Conservation (phyloP, 2,113 vertebrate genomes). For the Silurus glanis region DNA sequence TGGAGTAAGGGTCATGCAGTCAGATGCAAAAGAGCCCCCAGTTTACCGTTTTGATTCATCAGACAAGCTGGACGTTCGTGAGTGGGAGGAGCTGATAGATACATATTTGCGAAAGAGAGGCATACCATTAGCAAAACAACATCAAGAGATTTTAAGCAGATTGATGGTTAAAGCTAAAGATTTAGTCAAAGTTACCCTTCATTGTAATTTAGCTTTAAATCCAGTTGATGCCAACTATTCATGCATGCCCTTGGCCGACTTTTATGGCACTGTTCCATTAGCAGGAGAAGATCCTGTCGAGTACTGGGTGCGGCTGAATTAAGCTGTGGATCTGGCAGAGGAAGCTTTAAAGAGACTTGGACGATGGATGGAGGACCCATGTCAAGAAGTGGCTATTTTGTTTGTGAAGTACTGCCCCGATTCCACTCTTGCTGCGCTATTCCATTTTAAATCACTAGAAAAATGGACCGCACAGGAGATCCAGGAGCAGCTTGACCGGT, state of each 20-base stretch:
- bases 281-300: conserved; percentile 42
- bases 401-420: conserved; percentile 58
- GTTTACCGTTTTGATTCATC: not conserved
- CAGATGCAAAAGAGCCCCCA: conserved; percentile 6
- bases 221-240: not conserved
- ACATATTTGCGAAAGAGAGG: conserved; percentile 39
- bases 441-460: conserved; percentile 51
- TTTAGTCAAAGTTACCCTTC: conserved; percentile 20
- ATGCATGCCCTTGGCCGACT: conserved; percentile 16
- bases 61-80: not conserved
- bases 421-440: conserved; percentile 22
- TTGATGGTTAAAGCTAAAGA: conserved; percentile 32
- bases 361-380: conserved; percentile 12
- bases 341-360: conserved; percentile 47
- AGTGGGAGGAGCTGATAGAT: conserved; percentile 43
- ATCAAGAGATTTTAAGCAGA: conserved; percentile 33
- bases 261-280: conserved; percentile 45
- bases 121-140: conserved; percentile 11
- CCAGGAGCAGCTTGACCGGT: conserved; percentile 36
- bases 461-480: conserved; percentile 38
- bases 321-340: conserved; percentile 48
- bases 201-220: not conserved
- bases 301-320: conserved; percentile 49
- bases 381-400: conserved; percentile 48
- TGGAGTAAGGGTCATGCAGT: not conserved